Conservation (phyloP, 2,888 invertebrate species). For the Drosophila rellima region DNA sequence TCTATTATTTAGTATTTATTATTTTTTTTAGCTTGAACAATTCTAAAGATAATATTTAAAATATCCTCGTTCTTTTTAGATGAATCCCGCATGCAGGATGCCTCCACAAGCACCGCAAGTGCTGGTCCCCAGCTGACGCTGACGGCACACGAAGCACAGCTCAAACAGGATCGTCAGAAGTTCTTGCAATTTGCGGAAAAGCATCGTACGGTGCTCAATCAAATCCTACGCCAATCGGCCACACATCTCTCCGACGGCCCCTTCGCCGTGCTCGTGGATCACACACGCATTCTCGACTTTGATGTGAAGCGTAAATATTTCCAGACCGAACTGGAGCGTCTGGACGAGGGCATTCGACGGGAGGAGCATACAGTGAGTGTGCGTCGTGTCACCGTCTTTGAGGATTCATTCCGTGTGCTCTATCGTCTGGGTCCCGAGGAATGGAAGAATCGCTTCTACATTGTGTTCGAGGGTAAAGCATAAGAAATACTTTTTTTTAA, state of each 20-base stretch:
- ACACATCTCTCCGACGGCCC: constrained; percentile 94
- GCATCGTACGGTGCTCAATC: constrained; percentile 94
- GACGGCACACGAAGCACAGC: constrained; percentile 64
- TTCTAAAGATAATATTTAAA: background rate
- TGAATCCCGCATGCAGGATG: constrained; percentile 62
- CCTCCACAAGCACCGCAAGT: constrained; percentile 21
- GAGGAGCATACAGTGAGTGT: constrained; percentile 96
- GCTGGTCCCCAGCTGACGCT: constrained; percentile 27
- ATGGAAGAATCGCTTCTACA: constrained; percentile 96
- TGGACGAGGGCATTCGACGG: constrained; percentile 92
- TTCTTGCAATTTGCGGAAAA: constrained; percentile 93
- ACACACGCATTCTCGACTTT: constrained; percentile 94
- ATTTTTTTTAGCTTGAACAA: background rate
- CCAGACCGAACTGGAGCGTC: constrained; percentile 93
- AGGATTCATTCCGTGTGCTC: constrained; percentile 95
- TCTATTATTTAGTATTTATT: background rate
- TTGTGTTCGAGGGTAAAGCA: constrained; percentile 93
- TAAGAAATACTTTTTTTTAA: too few relatives aligned
- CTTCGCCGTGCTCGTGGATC: constrained; percentile 94
- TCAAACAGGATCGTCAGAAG: constrained; percentile 88
- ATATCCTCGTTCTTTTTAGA: constrained; percentile 30
- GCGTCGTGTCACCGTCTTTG: constrained; percentile 93
- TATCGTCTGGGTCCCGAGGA: constrained; percentile 93
- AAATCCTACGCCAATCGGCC: constrained; percentile 93
- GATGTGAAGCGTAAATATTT: constrained; percentile 95